Base-by-base conservation (phyloP, 2,888 invertebrate species). In the Acanthopleura granulata region DNA sequence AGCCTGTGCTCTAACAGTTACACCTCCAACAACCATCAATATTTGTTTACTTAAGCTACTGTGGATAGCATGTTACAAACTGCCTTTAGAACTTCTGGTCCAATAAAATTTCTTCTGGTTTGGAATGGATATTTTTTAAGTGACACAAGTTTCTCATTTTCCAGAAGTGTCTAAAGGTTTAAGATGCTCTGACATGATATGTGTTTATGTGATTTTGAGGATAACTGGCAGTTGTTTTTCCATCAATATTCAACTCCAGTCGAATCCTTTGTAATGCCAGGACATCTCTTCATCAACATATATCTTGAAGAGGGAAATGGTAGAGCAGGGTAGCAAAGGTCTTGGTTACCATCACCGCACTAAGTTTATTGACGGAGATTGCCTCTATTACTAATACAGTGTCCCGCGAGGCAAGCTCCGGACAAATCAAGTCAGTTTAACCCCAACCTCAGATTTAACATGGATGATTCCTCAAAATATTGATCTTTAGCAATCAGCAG, bases 401-500 rank as follows among this genome's bases (percentile, higher is more conserved):
- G 40, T 40, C 40, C 40, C 40, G 40, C 40, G 12, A 57, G 22
- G 57, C 57, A 57, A 57, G 57, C 22, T 57, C 57, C 9, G 40
- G 22, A 57, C 57, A 3, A 57, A 57, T 57, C 22, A 12, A 57
- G 22, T 57, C 18, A 22, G 3, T 57, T 57, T 57, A 57, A n/a
- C n/a, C n/a, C 57, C 57, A 57, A 12, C 18, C 57, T n/a, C 22
- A 57, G n/a, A 22, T 57, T 57, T n/a, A 57, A 57, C 57, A 22
- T n/a, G 18, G 22, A 22, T 22, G 57, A 57, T 57, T 57, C 18
- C 57, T 57, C 57, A 57, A 22, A 57, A 57, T 57, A 57, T 57
- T 57, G 57, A 57, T 57, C 57, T 57, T 57, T 57, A 22, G 57
- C 57, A 57, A 57, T 57, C 57, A n/a, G 57, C 57, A 57, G 57